Evolutionary conservation across 1,140 invertebrate genomes (phyloP).

Genomic region (Polypedilum vanderplanki): DNA sequence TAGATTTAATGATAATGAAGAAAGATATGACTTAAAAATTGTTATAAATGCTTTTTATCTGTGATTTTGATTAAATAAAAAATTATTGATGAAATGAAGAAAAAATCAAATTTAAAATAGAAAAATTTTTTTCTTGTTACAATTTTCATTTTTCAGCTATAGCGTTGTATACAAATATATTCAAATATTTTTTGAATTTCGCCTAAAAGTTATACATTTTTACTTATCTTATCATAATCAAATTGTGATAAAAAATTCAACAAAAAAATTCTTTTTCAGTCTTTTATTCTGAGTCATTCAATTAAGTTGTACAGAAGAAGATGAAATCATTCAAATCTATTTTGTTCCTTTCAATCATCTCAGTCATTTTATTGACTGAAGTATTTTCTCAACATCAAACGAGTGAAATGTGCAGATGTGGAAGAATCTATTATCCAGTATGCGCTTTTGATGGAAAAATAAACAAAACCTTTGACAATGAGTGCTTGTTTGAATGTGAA

Average conservation of each 20-base stretch:
- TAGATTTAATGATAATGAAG: constrained; percentile 10
- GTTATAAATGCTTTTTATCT: constrained; percentile 26
- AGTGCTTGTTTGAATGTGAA: not conserved
- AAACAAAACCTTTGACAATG: not conserved
- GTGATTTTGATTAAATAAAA: constrained; percentile 25
- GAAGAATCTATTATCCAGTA: not conserved
- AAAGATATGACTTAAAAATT: constrained; percentile 25
- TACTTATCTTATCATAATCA: too few relatives aligned
- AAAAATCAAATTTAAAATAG: not conserved
- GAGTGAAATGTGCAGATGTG: not conserved
- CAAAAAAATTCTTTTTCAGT: not conserved
- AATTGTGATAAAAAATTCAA: too few relatives aligned
- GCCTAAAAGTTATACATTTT: too few relatives aligned
- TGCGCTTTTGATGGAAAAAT: not conserved
- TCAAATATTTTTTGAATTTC: too few relatives aligned
- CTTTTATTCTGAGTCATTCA: not conserved
- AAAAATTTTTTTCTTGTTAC: not conserved
- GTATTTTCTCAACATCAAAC: not conserved
- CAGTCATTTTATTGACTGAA: not conserved
- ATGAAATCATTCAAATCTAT: not conserved
- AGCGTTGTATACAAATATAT: too few relatives aligned
- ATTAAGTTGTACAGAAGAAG: not conserved
- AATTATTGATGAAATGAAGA: constrained; percentile 21
- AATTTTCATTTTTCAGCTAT: not conserved
- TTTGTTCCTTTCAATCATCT: not conserved